Base-by-base conservation (phyloP, 2,113 vertebrate genomes). In the Gymnobelideus leadbeateri region DNA sequence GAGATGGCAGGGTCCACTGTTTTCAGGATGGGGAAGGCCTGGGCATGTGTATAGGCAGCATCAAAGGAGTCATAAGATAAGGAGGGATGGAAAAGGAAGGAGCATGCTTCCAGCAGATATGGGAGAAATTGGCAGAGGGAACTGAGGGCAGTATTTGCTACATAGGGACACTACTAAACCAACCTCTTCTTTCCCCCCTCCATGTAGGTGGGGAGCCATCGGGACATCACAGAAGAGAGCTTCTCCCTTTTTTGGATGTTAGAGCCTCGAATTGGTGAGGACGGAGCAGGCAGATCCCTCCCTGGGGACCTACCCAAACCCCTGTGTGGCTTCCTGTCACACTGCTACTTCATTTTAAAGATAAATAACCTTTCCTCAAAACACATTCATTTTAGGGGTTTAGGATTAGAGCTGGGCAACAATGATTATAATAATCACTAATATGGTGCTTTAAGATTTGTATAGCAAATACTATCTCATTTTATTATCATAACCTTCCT, bases 171-270 rank as follows among this genome's bases (percentile, higher is more conserved):
- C 16, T n/a, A 23, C 37, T 51, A 9, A 94, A 14, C 89, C 0
- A 19, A 28, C 3, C 53, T 53, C 37, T 10, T 47, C 1, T 23
- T 31, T 8, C 23, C 9, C 8, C 95, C 23, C 97, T 84, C 89
- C 95, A 37, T 94, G 16, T 97, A 99, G 99, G 99, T 99, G 43
- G 99, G 99, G 43, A 99, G 98, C 91, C 92, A 98, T 96, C 97
- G 95, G 94, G 99, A 99, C 92, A 99, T 99, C 97, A 99, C 99
- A 0, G 97, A 97, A 91, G 99, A 99, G 96, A 99, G 99, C 46
- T 96, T 99, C 92, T 98, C 99, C 25, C 98, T 99, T 47, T 99
- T 99, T 96, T 99, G 99, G 96, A 98, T 99, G 98, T 96, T 99
- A 95, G 99, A 99, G 97, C 99, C 99, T 52, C 98, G 77, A 2